Conservation (phyloP, 2,797 vertebrate species). For the Rachycentron canadum region DNA sequence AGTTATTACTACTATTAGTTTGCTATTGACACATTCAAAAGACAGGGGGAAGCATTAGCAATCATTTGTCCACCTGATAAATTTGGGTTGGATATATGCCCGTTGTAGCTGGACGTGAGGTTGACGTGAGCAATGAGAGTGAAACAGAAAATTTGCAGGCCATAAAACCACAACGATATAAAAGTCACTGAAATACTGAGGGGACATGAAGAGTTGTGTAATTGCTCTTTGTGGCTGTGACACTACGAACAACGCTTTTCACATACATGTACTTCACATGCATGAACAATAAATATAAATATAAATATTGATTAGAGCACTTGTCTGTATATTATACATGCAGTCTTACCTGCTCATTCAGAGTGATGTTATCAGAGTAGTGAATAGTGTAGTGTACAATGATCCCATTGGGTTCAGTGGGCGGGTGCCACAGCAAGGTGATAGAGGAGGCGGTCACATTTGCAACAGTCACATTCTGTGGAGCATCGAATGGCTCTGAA, state of each 20-base stretch:
- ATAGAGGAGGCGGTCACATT: slow-evolving; percentile 88
- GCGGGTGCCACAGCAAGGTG: slow-evolving; percentile 89
- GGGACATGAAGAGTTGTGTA: not conserved
- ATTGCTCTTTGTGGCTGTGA: not conserved
- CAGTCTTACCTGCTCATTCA: slow-evolving; percentile 87
- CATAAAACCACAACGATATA: not conserved
- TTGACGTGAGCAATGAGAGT: not conserved
- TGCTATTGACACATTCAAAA: not conserved
- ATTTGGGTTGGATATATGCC: not conserved
- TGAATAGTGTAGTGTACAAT: slow-evolving; percentile 92
- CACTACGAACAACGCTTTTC: not conserved
- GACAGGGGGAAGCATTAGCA: not conserved
- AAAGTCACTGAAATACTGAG: not conserved
- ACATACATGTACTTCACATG: not conserved
- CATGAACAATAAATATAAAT: too few species aligned
- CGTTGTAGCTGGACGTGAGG: not conserved
- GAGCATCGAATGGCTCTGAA: slow-evolving; percentile 92
- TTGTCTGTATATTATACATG: not conserved
- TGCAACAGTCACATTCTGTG: slow-evolving; percentile 87
- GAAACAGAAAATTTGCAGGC: not conserved
- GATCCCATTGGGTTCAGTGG: slow-evolving; percentile 91
- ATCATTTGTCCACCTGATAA: not conserved
- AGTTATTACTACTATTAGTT: not conserved
- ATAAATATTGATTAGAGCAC: not conserved
- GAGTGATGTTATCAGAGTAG: slow-evolving; percentile 86